Evolutionary conservation across 2,888 invertebrate species (phyloP), one percentile per base, ranked within the genome.

Genomic region (Platypus cylindrus): DNA sequence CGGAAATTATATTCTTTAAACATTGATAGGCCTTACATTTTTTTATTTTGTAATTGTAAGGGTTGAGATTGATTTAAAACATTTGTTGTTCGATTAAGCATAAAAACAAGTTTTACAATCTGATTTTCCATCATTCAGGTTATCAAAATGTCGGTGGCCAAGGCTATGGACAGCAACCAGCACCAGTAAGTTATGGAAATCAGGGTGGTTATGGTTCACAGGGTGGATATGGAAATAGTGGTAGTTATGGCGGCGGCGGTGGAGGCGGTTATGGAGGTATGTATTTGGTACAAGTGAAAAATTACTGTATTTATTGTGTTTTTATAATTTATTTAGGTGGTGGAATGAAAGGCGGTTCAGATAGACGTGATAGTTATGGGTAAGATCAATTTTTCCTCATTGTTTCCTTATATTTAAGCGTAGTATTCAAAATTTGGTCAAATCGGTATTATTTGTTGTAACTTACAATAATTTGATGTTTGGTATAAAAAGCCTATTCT

Each of bases 281-380:
- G 12, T 30, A 30, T 15, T 16, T 36, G 16, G n/a, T n/a, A n/a
- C n/a, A n/a, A 30, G 11, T 17, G 11, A 15, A 17, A 8, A 15
- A 28, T n/a, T 22, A n/a, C 11, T 31, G 11, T 22, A 22, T 22
- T 11, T 11, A 31, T 8, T 14, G 3, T 14, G n/a, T 20, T 17
- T 3, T 30, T 17, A 30, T 17, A n/a, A 30, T 30, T 30, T 14
- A 11, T 27, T 33, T 25, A 28, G 9, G 8, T 17, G 35, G 65
- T 56, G 48, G 68, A 59, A 48, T 27, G 27, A 27, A 60, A 50
- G 62, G 69, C 59, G 60, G 70, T 61, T 50, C 67, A 59, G 41
- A 70, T 63, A 59, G 70, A 59, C 59, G 58, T 60, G 62, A 69
- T 61, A 69, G 68, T 56, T 72, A 63, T 62, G 71, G 73, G 73